A percentile compares a stretch with the other conserved stretches of the same genome.
Evolutionary conservation across 2,113 vertebrate species (phyloP).

Genomic region (Shinisaurus crocodilurus): DNA sequence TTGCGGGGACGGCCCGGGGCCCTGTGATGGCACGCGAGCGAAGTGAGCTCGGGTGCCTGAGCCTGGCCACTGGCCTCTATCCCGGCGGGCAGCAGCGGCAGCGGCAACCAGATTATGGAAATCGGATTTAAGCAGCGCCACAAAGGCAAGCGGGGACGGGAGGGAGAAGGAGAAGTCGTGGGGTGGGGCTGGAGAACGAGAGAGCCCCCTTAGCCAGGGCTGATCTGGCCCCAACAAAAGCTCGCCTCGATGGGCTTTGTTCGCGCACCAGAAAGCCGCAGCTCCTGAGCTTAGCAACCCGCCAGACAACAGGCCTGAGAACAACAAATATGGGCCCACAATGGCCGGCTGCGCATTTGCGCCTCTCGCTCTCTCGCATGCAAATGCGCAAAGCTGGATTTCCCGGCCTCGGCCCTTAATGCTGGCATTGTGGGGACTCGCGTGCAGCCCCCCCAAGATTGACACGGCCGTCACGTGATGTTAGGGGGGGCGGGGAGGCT

Average conservation of each 20-base stretch:
- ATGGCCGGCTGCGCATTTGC: conserved; percentile 48
- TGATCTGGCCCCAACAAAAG: conserved; percentile 75
- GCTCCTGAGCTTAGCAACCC: conserved; percentile 72
- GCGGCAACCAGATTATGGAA: conserved; percentile 50
- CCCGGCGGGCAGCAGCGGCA: conserved; percentile 10
- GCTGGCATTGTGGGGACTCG: conserved; percentile 83
- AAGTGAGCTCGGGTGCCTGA: conserved; percentile 68
- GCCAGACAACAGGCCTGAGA: conserved; percentile 80
- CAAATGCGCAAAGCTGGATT: conserved; percentile 79
- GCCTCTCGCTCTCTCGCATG: conserved; percentile 71
- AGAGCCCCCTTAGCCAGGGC: conserved; percentile 38
- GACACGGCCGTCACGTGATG: conserved; percentile 86
- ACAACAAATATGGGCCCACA: conserved; percentile 83
- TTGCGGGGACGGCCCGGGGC: background rate
- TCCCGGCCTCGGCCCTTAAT: conserved; percentile 75
- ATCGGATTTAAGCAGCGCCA: conserved; percentile 49
- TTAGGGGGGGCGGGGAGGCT: conserved; percentile 67
- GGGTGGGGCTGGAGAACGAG: too few species aligned
- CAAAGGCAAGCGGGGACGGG: conserved; percentile 18
- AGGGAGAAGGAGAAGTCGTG: background rate
- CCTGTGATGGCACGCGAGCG: conserved; percentile 84
- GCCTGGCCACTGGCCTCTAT: conserved; percentile 35
- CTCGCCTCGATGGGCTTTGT: conserved; percentile 72
- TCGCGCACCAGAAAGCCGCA: conserved; percentile 83
- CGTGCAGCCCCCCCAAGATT: conserved; percentile 80